Evolutionary conservation across 2,797 vertebrate species (phyloP), one percentile per base, ranked within the genome.

Genomic region (Apodemus agrarius): DNA sequence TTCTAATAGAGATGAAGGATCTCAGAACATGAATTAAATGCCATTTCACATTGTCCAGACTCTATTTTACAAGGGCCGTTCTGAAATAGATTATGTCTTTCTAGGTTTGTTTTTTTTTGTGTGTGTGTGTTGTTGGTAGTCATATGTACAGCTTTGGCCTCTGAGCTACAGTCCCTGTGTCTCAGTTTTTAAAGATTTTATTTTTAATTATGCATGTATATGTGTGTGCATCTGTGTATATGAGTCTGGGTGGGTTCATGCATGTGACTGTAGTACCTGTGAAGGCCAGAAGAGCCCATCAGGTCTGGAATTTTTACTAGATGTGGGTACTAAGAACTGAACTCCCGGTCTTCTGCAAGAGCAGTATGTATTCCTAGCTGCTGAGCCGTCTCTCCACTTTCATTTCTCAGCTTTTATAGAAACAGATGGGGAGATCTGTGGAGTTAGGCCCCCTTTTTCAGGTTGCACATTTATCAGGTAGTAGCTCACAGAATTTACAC

Each of bases 51-150:
- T 74, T 93, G 69, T 78, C 13, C 5, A 86, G 76, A 90, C 67
- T 78, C 0, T 96, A 37, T 86, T 89, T 91, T 17, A 16, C 22
- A 14, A 19, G 24, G 54, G 2, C n/a, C 17, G 37, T 83, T 10
- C 37, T 87, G 52, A 86, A 80, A n/a, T 69, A 89, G 63, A 43
- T 94, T 90, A 26, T 81, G 14, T 90, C 49, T 90, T 95, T 29
- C 13, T 22, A 31, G 10, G 46, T 54, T 81, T 12, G 11, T 34
- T 69, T 81, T 69, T 59, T 57, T 59, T 19, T 19, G 4, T 57
- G 54, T 43, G 43, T 17, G 0, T 67, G 16, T 80, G 43, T 75
- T 75, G 69, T 40, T 75, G 46, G 69, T 57, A 8, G n/a, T 75
- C 72, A 63, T 43, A 89, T 57, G 16, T 22, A 49, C n/a, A 43